Evolutionary conservation across 2,797 vertebrate genomes (phyloP).

Genomic region (Linurgus olivaceus): DNA sequence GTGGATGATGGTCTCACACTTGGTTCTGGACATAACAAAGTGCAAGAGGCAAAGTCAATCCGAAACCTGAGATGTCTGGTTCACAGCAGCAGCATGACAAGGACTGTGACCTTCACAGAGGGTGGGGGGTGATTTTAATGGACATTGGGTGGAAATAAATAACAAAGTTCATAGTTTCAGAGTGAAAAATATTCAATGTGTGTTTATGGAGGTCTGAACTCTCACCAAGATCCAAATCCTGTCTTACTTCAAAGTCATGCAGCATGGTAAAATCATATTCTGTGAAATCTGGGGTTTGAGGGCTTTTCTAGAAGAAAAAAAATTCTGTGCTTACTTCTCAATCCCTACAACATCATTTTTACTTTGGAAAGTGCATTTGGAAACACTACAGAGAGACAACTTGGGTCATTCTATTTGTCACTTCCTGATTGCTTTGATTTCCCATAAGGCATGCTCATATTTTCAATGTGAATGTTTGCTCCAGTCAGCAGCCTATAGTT

Average conservation of each 20-base stretch:
- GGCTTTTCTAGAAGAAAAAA: not conserved
- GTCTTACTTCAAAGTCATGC: not conserved
- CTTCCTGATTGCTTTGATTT: not conserved
- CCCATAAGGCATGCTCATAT: not conserved
- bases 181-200: not conserved
- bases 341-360: not conserved
- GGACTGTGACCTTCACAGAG: fast-evolving
- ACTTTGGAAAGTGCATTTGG: not conserved
- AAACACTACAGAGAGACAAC: not conserved
- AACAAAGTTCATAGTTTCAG: not conserved
- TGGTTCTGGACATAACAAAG: not conserved
- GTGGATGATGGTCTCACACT: not conserved
- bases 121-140: not conserved
- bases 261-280: not conserved
- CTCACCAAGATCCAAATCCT: not conserved
- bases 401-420: not conserved
- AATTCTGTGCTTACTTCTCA: not conserved
- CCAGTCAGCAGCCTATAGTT: not conserved
- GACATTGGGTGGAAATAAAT: not conserved
- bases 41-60: not conserved
- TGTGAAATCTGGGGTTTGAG: not conserved
- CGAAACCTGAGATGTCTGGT: not conserved
- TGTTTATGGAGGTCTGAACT: not conserved
- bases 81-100: not conserved
- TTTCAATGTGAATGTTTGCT: not conserved